A percentile compares a stretch with the other conserved stretches of the same genome.
phyloP scores from a whole-genome alignment of 2,888 invertebrate species.

The Prionchulus punctatus region DNA sequence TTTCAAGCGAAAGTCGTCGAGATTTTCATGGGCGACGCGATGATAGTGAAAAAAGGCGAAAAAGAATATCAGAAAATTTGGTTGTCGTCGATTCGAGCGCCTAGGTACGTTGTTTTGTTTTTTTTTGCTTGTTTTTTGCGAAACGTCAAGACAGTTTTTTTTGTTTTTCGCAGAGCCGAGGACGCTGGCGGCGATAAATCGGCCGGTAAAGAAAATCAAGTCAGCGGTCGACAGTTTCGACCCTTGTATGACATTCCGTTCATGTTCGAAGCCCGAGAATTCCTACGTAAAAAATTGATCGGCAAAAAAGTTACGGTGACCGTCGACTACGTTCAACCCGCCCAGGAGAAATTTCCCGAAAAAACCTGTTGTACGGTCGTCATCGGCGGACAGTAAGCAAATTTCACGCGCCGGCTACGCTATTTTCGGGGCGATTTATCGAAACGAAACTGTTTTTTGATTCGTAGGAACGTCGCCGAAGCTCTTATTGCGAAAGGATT shows the following conservation, averaged over 20 bases:
- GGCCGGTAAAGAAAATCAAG: slow-evolving; percentile 1
- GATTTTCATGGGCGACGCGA: slow-evolving; percentile 79
- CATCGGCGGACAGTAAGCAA: slow-evolving; percentile 58
- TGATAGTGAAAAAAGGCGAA: slow-evolving; percentile 63
- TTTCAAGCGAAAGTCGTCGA: slow-evolving; percentile 46
- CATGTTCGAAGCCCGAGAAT: slow-evolving; percentile 97
- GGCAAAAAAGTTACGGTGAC: slow-evolving; percentile 69
- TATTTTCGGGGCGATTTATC: neutral
- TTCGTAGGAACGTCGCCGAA: slow-evolving; percentile 68
- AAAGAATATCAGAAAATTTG: slow-evolving; percentile 74
- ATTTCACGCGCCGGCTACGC: too few relatives aligned
- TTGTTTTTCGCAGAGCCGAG: neutral
- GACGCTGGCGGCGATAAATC: slow-evolving; percentile 13
- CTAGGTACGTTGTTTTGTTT: slow-evolving; percentile 46
- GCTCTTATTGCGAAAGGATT: slow-evolving; percentile 76
- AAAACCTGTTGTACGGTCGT: slow-evolving; percentile 83
- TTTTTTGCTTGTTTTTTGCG: neutral
- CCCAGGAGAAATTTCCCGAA: slow-evolving; percentile 79
- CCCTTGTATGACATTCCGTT: slow-evolving; percentile 94
- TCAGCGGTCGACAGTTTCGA: slow-evolving; percentile 41
- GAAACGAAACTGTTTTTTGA: neutral
- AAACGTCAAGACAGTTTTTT: too few relatives aligned
- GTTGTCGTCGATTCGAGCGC: slow-evolving; percentile 83
- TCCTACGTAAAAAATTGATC: slow-evolving; percentile 78
- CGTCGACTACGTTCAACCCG: slow-evolving; percentile 89